Evolutionary conservation across 2,888 invertebrate species (phyloP).

Genomic region (Aromia moschata): DNA sequence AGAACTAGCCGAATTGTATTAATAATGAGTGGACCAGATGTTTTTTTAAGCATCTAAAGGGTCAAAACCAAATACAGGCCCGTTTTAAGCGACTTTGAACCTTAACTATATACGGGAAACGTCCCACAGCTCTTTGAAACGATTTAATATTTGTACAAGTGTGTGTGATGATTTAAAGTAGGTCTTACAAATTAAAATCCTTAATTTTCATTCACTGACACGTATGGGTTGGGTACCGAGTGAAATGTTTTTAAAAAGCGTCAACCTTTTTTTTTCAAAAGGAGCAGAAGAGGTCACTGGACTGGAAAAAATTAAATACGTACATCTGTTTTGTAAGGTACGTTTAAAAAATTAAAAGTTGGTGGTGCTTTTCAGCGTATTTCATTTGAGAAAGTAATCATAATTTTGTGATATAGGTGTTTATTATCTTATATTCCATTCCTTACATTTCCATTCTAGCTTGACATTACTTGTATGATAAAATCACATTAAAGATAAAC

Average conservation of each 20-base stretch:
- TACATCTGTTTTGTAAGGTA: neutral
- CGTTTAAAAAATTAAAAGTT: neutral
- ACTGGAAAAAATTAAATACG: neutral
- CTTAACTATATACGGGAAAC: slow-evolving; percentile 25
- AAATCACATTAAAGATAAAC: too few species aligned
- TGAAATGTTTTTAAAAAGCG: slow-evolving; percentile 8
- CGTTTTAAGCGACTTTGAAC: slow-evolving; percentile 28
- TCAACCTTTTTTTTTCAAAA: slow-evolving; percentile 25
- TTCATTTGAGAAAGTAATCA: too few species aligned
- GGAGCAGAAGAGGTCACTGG: neutral
- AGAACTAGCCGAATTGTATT: slow-evolving; percentile 26
- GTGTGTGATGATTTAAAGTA: slow-evolving; percentile 42
- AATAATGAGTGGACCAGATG: slow-evolving; percentile 47
- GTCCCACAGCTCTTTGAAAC: slow-evolving; percentile 12
- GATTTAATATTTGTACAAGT: slow-evolving; percentile 40
- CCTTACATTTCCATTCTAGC: too few species aligned
- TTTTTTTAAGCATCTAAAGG: slow-evolving; percentile 44
- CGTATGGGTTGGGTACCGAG: slow-evolving; percentile 28
- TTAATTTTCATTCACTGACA: slow-evolving; percentile 39
- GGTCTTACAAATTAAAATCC: slow-evolving; percentile 43
- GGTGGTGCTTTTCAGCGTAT: too few species aligned
- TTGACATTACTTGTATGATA: too few species aligned
- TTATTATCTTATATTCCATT: too few species aligned
- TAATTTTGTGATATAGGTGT: too few species aligned
- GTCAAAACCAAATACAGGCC: slow-evolving; percentile 43